Conservation (phyloP, 2,888 invertebrate genomes). For the Volucella inflata region DNA sequence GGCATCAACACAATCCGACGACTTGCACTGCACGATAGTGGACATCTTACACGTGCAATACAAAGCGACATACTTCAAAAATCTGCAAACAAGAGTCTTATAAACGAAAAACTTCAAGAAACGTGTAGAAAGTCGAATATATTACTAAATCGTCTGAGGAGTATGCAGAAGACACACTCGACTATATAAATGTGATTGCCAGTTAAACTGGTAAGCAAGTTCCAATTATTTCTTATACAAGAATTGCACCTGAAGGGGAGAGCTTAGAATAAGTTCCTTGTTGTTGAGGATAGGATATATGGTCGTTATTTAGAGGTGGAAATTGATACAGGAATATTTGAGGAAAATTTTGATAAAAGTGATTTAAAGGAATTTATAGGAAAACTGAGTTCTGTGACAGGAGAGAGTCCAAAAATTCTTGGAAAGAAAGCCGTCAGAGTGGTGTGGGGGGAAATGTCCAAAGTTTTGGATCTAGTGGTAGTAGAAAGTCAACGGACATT, state of each 20-base stretch:
- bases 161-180: constrained; percentile 33
- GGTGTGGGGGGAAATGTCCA: too few relatives aligned
- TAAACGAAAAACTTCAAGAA: too few relatives aligned
- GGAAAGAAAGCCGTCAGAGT: too few relatives aligned
- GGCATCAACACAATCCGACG: constrained; percentile 31
- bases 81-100: too few relatives aligned
- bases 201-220: constrained; percentile 31
- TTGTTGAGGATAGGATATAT: constrained; percentile 25
- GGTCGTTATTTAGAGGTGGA: constrained; percentile 28
- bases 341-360: too few relatives aligned
- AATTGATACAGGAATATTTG: constrained; percentile 45
- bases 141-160: constrained; percentile 21
- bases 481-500: too few relatives aligned
- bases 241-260: not conserved
- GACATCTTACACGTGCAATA: constrained; percentile 39
- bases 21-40: constrained; percentile 44
- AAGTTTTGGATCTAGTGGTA: too few relatives aligned
- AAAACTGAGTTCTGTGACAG: too few relatives aligned
- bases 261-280: constrained; percentile 40
- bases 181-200: constrained; percentile 20
- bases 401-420: too few relatives aligned
- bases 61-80: too few relatives aligned
- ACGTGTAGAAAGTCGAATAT: constrained; percentile 17
- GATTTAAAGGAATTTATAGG: too few relatives aligned
- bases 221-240: too few relatives aligned